A percentile compares a stretch with the other conserved stretches of the same genome.
Conservation (phyloP, 1,140 invertebrate genomes). For the Uloborus diversus region DNA sequence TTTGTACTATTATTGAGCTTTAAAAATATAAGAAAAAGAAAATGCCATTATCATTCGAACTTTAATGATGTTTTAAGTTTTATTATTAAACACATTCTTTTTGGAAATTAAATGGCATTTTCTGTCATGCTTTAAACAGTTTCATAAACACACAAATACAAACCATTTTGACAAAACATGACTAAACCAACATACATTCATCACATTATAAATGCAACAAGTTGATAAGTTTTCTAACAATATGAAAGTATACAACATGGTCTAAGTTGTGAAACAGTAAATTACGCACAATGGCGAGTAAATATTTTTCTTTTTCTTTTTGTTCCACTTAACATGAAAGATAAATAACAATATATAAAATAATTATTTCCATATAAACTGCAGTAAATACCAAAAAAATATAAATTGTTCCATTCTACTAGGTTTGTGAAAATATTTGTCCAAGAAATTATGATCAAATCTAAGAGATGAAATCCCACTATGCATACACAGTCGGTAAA, state of each 20-base stretch:
- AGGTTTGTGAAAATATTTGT: conserved; percentile 18
- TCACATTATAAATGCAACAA: conserved; percentile 48
- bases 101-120: background rate
- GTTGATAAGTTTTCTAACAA: conserved; percentile 23
- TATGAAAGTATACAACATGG: conserved; percentile 13
- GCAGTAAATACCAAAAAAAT: conserved; percentile 31
- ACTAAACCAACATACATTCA: conserved; percentile 37
- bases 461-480: background rate
- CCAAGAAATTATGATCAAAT: conserved; percentile 1
- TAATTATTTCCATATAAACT: conserved; percentile 39
- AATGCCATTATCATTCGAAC: background rate
- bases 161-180: conserved; percentile 12
- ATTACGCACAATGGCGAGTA: background rate
- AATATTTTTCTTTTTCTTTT: too few relatives aligned
- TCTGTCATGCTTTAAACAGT: background rate
- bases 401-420: conserved; percentile 31
- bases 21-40: background rate
- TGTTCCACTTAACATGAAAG: conserved; percentile 22
- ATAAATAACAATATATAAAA: conserved; percentile 49
- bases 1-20: conserved; percentile 17
- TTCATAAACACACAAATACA: background rate
- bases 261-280: conserved; percentile 24
- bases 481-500: too few relatives aligned
- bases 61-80: background rate
- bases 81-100: background rate